Evolutionary conservation across 1,140 invertebrate genomes (phyloP).

Genomic region (Pristionchus pacificus): DNA sequence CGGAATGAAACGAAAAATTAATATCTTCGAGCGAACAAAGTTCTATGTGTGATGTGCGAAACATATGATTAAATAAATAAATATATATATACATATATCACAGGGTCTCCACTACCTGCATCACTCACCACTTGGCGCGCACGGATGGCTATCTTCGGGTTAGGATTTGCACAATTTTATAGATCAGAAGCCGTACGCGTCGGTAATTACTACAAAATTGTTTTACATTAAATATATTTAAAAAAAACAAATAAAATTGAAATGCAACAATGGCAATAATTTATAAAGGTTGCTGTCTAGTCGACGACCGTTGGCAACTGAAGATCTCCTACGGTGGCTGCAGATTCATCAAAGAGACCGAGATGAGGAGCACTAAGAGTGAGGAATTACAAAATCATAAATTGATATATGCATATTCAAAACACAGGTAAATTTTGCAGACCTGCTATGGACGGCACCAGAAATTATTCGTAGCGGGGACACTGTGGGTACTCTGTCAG

Average conservation of each 20-base stretch:
- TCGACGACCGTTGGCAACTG: constrained; percentile 39
- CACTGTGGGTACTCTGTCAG: too few relatives aligned
- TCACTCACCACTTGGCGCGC: constrained; percentile 29
- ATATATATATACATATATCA: too few relatives aligned
- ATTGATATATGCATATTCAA: not conserved
- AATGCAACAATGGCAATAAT: too few relatives aligned
- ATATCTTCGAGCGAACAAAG: too few relatives aligned
- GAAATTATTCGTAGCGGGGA: constrained; percentile 83
- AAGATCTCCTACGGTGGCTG: not conserved
- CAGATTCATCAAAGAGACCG: not conserved
- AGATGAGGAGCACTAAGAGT: not conserved
- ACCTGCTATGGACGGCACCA: constrained; percentile 88
- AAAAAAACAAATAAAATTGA: too few relatives aligned
- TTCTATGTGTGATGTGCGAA: not conserved
- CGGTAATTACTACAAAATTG: too few relatives aligned
- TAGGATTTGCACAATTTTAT: too few relatives aligned
- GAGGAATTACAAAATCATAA: not conserved
- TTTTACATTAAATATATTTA: too few relatives aligned
- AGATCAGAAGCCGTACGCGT: too few relatives aligned
- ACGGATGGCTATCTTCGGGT: constrained; percentile 33
- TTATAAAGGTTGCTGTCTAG: constrained; percentile 33
- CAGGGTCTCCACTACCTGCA: constrained; percentile 36
- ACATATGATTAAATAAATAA: not conserved
- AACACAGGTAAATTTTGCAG: constrained; percentile 37
- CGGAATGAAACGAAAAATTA: too few relatives aligned